phyloP scores from a whole-genome alignment of 2,797 vertebrate species.

The Loriculus beryllinus region DNA sequence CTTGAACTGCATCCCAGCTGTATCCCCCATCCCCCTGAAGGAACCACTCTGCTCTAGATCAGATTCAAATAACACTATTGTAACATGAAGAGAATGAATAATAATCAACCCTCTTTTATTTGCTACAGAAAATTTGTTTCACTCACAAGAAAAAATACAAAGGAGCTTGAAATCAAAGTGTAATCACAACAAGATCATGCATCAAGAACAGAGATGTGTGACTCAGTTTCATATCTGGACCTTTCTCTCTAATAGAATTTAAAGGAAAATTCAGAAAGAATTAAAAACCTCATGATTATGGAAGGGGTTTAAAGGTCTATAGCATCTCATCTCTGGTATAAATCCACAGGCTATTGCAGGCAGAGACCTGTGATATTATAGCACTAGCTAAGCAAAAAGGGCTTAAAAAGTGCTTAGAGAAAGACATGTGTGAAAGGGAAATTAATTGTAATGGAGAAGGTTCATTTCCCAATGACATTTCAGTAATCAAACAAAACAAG shows the following conservation, averaged over 20 bases:
- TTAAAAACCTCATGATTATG: not conserved
- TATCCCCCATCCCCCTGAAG: not conserved
- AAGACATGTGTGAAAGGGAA: not conserved
- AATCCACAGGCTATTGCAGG: not conserved
- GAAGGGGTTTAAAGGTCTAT: not conserved
- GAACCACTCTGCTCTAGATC: not conserved
- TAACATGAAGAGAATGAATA: not conserved
- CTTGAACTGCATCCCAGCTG: not conserved
- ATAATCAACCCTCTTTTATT: not conserved
- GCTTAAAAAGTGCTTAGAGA: not conserved
- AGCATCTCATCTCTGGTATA: not conserved
- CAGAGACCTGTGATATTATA: not conserved
- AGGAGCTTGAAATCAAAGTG: not conserved
- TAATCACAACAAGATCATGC: not conserved
- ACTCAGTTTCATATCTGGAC: not conserved
- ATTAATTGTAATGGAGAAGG: not conserved
- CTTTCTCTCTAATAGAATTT: not conserved
- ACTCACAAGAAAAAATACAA: not conserved
- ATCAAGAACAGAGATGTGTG: not conserved
- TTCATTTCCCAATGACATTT: not conserved
- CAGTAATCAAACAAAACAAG: not conserved
- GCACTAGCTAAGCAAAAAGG: not conserved
- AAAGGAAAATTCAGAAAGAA: not conserved
- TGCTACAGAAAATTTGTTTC: not conserved
- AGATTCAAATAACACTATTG: not conserved